Evolutionary conservation across 1,140 invertebrate species (phyloP).

Genomic region (Rhyzopertha dominica): DNA sequence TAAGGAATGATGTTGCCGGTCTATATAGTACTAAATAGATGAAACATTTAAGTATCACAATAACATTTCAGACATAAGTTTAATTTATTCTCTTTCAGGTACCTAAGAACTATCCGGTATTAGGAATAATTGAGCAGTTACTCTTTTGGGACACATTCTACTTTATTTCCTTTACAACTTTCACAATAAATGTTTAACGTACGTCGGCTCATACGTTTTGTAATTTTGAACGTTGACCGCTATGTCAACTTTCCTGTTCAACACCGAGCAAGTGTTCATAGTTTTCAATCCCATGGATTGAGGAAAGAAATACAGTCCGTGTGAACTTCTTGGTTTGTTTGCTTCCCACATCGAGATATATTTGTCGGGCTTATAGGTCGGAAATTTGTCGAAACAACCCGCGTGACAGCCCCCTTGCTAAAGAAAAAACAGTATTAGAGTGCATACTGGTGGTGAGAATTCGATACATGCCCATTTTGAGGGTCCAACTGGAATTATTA

Average conservation of each 20-base stretch:
- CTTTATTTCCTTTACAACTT: no score
- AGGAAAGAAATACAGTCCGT: slow-evolving; percentile 25
- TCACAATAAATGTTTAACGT: slow-evolving; percentile 33
- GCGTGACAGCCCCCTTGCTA: slow-evolving; percentile 38
- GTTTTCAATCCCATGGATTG: slow-evolving; percentile 30
- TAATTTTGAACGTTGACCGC: slow-evolving; percentile 31
- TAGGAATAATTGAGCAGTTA: no score
- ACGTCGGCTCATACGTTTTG: slow-evolving; percentile 24
- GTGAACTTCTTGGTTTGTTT: slow-evolving; percentile 15
- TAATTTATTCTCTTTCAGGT: no score
- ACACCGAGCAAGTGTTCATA: slow-evolving; percentile 27
- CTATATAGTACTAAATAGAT: no score
- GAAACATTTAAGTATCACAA: no score
- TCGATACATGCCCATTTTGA: slow-evolving; percentile 32
- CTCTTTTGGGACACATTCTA: no score
- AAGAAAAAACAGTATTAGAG: slow-evolving; percentile 11
- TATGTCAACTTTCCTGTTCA: slow-evolving; percentile 28
- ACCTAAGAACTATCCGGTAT: no score
- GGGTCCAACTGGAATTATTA: slow-evolving; percentile 37
- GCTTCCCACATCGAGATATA: slow-evolving; percentile 19
- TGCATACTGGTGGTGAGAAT: slow-evolving; percentile 2
- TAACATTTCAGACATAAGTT: no score
- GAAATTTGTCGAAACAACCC: slow-evolving; percentile 39
- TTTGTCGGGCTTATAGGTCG: slow-evolving; percentile 30
- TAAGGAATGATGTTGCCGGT: no score